Base-by-base conservation (phyloP, 2,888 invertebrate species). In the Morinoia aosen region DNA sequence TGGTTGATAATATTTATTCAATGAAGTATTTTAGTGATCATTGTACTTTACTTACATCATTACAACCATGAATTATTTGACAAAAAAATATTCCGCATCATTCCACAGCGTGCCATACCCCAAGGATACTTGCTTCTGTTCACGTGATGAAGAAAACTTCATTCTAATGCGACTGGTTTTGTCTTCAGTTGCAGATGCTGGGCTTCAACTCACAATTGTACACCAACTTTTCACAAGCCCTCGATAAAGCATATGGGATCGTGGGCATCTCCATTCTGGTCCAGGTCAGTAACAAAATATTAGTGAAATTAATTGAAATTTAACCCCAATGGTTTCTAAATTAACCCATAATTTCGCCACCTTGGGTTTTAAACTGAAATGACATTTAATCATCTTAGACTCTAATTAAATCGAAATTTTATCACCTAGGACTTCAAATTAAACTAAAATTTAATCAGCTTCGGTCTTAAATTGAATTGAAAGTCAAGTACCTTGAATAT, bases 151-250 rank as follows among this genome's bases (percentile, higher is more conserved):
- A 48, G 3, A 2, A 48, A 48, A 48, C 48, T 61, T 19, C 12
- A 61, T 61, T 61, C 61, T 61, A 19, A 61, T 8, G 61, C 19
- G 61, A 61, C 19, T 61, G 25, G 8, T 40, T 40, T 64, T 58
- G 19, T 95, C 64, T 95, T n/a, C 98, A 99, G 99, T 98, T 99
- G 97, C 99, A 99, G 98, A 98, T 99, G 98, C 98, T 99, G 97
- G 99, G 99, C 97, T 99, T 99, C 98, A 99, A 99, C 98, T 98
- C 99, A 96, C 99, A 99, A 97, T 98, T 99, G 97, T 99, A 99
- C 98, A 98, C 98, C 97, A 99, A 99, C 98, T 99, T 99, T 97
- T 98, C 99, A 96, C 99, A 99, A 97, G 99, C 99, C 96, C 98
- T 99, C 97, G 98, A 98, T 97, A 98, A 99, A 97, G 99, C 99